A percentile compares a stretch with the other conserved stretches of the same genome.
Evolutionary conservation across 2,797 vertebrate genomes (phyloP).

Genomic region (Otolemur crassicaudatus): DNA sequence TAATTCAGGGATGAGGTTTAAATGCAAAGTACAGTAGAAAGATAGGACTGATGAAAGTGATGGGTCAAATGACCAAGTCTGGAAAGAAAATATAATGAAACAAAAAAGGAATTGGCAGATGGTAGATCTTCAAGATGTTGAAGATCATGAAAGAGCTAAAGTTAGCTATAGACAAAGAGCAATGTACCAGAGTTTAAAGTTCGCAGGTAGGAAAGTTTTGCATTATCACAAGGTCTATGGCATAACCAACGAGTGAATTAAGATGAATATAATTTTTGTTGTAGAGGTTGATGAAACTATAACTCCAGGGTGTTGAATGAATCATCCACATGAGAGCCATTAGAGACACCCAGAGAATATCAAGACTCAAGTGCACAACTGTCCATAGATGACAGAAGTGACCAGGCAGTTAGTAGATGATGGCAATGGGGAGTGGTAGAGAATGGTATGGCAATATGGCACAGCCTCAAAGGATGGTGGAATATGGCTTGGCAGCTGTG

Average conservation of each 20-base stretch:
- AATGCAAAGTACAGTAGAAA: slow-evolving; percentile 5
- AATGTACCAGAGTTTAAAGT: slow-evolving; percentile 16
- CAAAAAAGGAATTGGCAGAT: not conserved
- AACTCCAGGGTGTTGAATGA: not conserved
- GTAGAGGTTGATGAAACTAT: not conserved
- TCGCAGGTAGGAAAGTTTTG: slow-evolving; percentile 1
- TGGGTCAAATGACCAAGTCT: not conserved
- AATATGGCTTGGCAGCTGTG: too few relatives aligned
- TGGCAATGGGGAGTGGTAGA: not conserved
- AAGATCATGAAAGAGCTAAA: not conserved
- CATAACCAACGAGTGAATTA: not conserved
- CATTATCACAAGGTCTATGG: not conserved
- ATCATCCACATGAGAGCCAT: not conserved
- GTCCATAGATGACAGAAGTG: not conserved
- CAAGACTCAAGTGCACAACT: not conserved
- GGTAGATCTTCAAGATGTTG: not conserved
- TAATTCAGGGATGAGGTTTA: slow-evolving; percentile 2
- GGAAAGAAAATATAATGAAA: not conserved
- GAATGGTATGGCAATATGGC: not conserved
- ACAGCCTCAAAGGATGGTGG: not conserved
- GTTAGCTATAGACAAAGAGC: not conserved
- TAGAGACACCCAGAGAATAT: not conserved
- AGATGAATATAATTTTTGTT: slow-evolving; percentile 21
- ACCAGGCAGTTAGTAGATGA: not conserved
- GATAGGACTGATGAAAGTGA: not conserved